Evolutionary conservation across 2,113 vertebrate genomes (phyloP).

Genomic region (Falco punctatus): DNA sequence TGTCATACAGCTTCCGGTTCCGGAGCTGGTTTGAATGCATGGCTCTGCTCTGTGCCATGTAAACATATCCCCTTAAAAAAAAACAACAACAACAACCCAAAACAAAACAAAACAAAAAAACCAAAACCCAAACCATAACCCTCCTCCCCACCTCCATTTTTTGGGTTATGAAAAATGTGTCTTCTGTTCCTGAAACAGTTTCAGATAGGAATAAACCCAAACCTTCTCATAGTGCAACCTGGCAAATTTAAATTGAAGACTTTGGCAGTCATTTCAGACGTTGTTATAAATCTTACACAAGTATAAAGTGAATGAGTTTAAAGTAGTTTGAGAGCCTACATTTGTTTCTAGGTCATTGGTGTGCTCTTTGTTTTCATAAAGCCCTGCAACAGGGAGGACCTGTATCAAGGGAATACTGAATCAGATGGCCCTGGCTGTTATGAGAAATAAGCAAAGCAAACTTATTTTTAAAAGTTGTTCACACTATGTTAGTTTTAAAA

Average conservation of each 20-base stretch:
- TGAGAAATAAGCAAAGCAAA: background rate
- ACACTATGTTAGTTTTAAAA: background rate
- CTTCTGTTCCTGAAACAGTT: background rate
- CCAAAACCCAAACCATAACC: background rate
- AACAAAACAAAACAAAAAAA: too few relatives aligned
- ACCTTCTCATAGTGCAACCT: background rate
- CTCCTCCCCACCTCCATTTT: background rate
- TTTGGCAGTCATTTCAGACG: background rate
- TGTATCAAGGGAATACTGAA: background rate
- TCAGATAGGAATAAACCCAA: background rate
- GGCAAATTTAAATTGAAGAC: background rate
- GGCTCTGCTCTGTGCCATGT: constrained; percentile 30
- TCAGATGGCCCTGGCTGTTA: background rate
- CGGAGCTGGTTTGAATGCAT: constrained; percentile 20
- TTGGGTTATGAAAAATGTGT: background rate
- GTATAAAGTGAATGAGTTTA: constrained; percentile 27
- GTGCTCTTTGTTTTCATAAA: constrained; percentile 36
- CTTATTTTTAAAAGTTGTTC: background rate
- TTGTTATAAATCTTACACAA: background rate
- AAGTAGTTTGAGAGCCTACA: background rate
- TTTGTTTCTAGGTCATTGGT: constrained; percentile 41
- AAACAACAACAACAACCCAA: background rate
- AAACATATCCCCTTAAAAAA: background rate
- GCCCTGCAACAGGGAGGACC: constrained; percentile 9
- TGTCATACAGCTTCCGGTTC: constrained; percentile 46